Evolutionary conservation across 2,888 invertebrate genomes (phyloP).

Genomic region (Leucophenga maculata): DNA sequence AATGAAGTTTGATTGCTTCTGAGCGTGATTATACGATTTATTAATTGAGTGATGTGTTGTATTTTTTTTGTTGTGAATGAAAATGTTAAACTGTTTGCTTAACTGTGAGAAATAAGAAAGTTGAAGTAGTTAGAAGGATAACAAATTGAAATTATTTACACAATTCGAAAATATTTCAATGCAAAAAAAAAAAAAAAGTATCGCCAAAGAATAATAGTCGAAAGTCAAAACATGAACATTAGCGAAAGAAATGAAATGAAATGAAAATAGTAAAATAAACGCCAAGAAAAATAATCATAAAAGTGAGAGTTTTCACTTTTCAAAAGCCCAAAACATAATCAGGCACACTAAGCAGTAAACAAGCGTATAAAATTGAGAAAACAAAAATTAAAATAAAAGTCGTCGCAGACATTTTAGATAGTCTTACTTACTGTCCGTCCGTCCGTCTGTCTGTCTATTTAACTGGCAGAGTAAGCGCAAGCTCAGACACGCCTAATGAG

Average conservation of each 20-base stretch:
- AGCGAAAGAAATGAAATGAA: conserved; percentile 13
- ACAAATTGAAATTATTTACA: too few species aligned
- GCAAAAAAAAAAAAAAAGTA: not conserved
- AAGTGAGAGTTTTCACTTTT: conserved; percentile 66
- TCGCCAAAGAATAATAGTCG: conserved; percentile 24
- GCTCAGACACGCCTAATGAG: conserved; percentile 4
- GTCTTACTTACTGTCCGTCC: not conserved
- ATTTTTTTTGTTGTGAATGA: too few species aligned
- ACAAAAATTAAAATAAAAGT: not conserved
- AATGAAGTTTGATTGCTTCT: too few species aligned
- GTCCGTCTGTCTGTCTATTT: not conserved
- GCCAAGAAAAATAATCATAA: conserved; percentile 62
- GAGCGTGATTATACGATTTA: too few species aligned
- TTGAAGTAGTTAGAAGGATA: too few species aligned
- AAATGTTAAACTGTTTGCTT: too few species aligned
- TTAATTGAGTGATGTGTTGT: too few species aligned
- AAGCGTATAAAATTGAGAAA: not conserved
- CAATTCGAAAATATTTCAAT: not conserved
- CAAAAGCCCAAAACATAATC: not conserved
- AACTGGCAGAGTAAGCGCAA: not conserved
- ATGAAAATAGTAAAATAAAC: conserved; percentile 3
- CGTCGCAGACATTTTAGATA: not conserved
- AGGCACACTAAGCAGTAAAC: too few species aligned
- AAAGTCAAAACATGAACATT: conserved; percentile 55
- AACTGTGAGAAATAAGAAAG: too few species aligned